phyloP scores from a whole-genome alignment of 2,888 invertebrate genomes.

The Phymatocera aterrima region DNA sequence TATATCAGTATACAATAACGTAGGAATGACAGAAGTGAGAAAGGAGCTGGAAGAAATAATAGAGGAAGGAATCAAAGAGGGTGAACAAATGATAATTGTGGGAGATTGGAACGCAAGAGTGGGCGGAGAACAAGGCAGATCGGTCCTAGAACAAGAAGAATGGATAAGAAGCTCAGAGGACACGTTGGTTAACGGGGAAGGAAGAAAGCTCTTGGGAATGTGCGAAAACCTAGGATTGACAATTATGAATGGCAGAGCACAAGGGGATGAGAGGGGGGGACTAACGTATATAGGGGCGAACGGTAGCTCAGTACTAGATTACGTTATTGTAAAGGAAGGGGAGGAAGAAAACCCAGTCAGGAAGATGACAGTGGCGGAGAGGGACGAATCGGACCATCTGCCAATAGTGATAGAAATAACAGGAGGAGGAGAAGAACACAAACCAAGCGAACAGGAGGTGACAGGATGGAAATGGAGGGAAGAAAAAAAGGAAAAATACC shows the following conservation, averaged over 20 bases:
- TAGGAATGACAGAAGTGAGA: neutral
- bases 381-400: neutral
- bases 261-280: neutral
- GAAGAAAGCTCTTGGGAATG: neutral
- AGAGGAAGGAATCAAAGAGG: neutral
- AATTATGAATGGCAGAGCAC: neutral
- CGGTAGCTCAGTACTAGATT: constrained; percentile 7
- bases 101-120: neutral
- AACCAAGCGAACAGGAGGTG: neutral
- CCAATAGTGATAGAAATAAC: neutral
- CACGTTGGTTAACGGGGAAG: neutral
- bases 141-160: no score
- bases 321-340: neutral
- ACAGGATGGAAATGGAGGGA: neutral
- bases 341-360: neutral
- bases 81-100: neutral
- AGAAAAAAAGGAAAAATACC: neutral
- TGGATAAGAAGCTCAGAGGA: neutral
- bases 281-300: neutral
- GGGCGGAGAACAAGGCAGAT: neutral
- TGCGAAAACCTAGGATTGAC: neutral
- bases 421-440: neutral
- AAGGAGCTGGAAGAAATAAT: neutral
- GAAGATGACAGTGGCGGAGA: neutral
- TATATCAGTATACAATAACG: constrained; percentile 4